Percentiles rank a stretch among this genome's conserved stretches.
Evolutionary conservation across 2,113 vertebrate genomes (phyloP).

Genomic region (Triplophysa dalaica): DNA sequence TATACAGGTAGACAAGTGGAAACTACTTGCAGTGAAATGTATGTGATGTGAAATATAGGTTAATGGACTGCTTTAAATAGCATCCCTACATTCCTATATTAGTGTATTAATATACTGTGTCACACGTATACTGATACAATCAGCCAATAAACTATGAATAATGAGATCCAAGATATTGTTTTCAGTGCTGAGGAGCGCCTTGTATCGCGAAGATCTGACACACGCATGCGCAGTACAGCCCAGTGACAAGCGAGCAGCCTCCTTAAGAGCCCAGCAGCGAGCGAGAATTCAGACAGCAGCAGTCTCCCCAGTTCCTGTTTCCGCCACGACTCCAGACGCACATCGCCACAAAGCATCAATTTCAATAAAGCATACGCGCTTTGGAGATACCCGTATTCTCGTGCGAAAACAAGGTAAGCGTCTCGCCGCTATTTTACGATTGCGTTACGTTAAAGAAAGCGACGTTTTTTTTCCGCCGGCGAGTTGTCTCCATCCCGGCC

Average conservation of each 20-base stretch:
- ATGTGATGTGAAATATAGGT: too few relatives aligned
- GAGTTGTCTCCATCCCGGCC: constrained; percentile 55
- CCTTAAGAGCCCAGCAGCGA: constrained; percentile 50
- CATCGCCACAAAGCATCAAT: constrained; percentile 32
- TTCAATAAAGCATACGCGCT: constrained; percentile 26
- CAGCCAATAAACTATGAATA: background rate
- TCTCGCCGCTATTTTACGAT: background rate
- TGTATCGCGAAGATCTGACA: constrained; percentile 48
- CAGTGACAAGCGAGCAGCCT: constrained; percentile 47
- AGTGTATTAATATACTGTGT: background rate
- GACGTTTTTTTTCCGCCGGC: constrained; percentile 30
- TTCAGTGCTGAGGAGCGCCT: background rate
- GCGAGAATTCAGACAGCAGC: constrained; percentile 49
- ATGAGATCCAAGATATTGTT: constrained; percentile 19
- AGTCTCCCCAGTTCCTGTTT: constrained; percentile 57
- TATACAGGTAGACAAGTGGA: too few relatives aligned
- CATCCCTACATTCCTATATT: background rate
- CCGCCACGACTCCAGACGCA: constrained; percentile 46
- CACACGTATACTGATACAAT: background rate
- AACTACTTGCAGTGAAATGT: too few relatives aligned
- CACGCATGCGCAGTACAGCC: constrained; percentile 59
- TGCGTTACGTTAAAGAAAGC: constrained; percentile 19
- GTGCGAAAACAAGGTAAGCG: constrained; percentile 43
- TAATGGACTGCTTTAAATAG: background rate
- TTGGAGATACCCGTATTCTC: constrained; percentile 19